phyloP scores from a whole-genome alignment of 2,113 vertebrate species.

The Prolemur simus region DNA sequence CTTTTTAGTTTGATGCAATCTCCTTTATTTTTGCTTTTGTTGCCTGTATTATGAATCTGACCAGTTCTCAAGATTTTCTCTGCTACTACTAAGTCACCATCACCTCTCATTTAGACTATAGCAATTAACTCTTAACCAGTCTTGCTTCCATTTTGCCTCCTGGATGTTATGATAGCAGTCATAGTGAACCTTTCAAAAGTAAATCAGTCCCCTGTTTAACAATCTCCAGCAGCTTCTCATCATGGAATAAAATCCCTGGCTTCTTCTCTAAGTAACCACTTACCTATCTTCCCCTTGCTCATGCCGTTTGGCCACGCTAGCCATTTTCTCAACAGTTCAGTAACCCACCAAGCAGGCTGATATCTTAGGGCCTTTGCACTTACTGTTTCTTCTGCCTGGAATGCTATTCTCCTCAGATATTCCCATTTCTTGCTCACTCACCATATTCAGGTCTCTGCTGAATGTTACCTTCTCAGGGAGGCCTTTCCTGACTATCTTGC shows the following conservation, averaged over 20 bases:
- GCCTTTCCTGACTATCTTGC: background rate
- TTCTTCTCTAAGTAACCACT: background rate
- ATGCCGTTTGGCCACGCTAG: background rate
- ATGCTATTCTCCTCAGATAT: background rate
- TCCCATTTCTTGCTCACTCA: background rate
- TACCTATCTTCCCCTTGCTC: background rate
- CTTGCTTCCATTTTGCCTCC: background rate
- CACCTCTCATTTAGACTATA: background rate
- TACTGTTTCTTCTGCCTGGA: background rate
- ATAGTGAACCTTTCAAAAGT: background rate
- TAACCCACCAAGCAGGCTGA: background rate
- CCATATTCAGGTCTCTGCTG: background rate
- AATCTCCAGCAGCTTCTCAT: background rate
- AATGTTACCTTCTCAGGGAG: background rate
- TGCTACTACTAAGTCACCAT: background rate
- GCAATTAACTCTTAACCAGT: background rate
- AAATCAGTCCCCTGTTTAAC: background rate
- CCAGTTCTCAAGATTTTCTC: background rate
- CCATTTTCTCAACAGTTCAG: background rate
- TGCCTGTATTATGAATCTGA: background rate
- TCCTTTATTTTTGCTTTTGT: too few species aligned
- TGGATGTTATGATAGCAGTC: background rate
- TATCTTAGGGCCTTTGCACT: background rate
- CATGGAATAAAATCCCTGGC: background rate
- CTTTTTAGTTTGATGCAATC: too few species aligned